A percentile compares a stretch with the other conserved stretches of the same genome.
Conservation (phyloP, 2,113 vertebrate genomes). For the Neolamprologus modestus region DNA sequence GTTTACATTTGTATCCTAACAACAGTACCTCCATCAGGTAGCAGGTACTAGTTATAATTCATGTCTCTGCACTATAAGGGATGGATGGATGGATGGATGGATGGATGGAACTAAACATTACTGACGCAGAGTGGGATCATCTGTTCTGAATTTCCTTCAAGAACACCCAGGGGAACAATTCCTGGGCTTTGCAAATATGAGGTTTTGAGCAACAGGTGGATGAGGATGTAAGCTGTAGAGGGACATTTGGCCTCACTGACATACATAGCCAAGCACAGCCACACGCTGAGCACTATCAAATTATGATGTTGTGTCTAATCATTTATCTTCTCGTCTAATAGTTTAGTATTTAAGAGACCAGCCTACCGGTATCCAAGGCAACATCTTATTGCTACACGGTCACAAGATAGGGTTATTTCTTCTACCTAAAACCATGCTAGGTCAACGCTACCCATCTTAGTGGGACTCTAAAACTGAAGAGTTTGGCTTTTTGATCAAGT, state of each 20-base stretch:
- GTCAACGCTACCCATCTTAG: background rate
- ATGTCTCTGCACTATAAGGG: background rate
- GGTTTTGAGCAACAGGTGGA: background rate
- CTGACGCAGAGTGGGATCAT: background rate
- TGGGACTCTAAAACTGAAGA: background rate
- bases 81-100: background rate
- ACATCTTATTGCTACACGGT: background rate
- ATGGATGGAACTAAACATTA: background rate
- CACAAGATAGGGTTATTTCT: background rate
- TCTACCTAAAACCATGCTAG: background rate
- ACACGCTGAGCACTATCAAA: background rate
- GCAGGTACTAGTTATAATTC: background rate
- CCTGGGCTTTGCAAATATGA: background rate
- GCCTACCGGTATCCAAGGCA: background rate
- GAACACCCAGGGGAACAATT: background rate
- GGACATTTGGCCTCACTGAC: background rate
- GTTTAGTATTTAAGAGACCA: background rate
- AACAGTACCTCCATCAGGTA: background rate
- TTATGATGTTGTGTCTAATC: background rate
- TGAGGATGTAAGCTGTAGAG: background rate
- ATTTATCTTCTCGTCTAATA: background rate
- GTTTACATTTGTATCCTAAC: background rate
- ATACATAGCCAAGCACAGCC: background rate
- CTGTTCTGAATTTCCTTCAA: background rate
- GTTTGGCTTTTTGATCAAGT: background rate